These are phyloP conservation scores for Dryococelus australis DNA, from an alignment of 2,888 invertebrate genomes.

Conservation along the genomic window DNA sequence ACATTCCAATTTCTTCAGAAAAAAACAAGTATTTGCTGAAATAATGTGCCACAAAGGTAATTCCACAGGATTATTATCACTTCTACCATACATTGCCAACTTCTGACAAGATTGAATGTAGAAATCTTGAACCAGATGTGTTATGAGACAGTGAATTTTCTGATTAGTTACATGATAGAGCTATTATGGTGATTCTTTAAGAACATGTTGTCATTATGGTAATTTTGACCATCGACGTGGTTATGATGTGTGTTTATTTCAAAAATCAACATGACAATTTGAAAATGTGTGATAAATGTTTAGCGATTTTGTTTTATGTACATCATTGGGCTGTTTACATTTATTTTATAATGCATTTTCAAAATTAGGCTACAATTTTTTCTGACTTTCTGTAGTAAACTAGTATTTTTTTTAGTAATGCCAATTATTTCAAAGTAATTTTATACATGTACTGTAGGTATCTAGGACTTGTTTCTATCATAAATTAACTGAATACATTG, in stretches of 20 bases:
- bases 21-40: constrained; percentile 7
- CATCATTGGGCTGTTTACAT: neutral
- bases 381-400: neutral
- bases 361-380: neutral
- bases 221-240: neutral
- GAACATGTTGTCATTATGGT: neutral
- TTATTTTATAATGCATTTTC: neutral
- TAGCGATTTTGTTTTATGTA: neutral
- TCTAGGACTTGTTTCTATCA: no score
- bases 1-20: constrained; percentile 25
- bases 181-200: neutral
- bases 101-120: constrained; percentile 1
- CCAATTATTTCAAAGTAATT: no score
- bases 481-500: no score
- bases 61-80: constrained; percentile 4
- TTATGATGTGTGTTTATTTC: neutral
- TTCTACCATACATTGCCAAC: constrained; percentile 21
- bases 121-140: constrained; percentile 23
- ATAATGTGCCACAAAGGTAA: constrained; percentile 17
- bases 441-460: neutral
- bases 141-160: constrained; percentile 6
- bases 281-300: neutral
- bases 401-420: no score
- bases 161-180: neutral
- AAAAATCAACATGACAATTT: neutral